Evolutionary conservation across 2,797 vertebrate genomes (phyloP), one percentile per base, ranked within the genome.

Genomic region (Chrysocyon brachyurus): DNA sequence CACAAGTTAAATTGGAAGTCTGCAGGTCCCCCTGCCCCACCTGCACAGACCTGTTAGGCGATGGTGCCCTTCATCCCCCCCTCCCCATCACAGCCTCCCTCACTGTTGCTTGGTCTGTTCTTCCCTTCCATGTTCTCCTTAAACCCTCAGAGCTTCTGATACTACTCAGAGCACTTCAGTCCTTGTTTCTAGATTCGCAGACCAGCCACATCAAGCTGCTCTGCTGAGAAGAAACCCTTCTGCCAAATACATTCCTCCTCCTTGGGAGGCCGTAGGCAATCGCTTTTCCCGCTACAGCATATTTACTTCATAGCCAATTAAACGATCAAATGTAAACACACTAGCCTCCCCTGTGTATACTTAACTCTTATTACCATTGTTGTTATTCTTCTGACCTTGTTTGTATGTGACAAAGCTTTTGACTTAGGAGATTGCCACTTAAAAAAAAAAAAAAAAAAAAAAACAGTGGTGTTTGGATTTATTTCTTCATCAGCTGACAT

Each of bases 41-140:
- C 40, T 46, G 2, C 31, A 10, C 10, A 15, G 84, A 72, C 21
- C 11, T 26, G 56, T 63, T 54, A 15, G 19, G 31, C 4, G 0
- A 21, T 3, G 1, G 5, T 6, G 22, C 24, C 63, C 70, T 21
- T 6, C 1, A 0, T 17, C 14, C 31, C 11, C 2, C 6, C 22
- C 17, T 36, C 36, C 14, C 3, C 6, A 1, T 61, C 14, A 0
- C 19, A 0, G 36, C n/a, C 26, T 26, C 52, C 66, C 21, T 22
- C 21, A 0, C 40, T 40, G 49, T 12, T 24, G 14, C 73, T 86
- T 36, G 40, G 11, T 36, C 83, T 0, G 2, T 6, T 16, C 21
- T 61, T n/a, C 3, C 72, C 36, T 28, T 11, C 8, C 5, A 0
- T 5, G 2, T 16, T 24, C 36, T 22, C 52, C 21, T 10, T 54